These are phyloP conservation scores for Linyphia triangularis DNA, from an alignment of 2,888 invertebrate species.

Conservation along the genomic window DNA sequence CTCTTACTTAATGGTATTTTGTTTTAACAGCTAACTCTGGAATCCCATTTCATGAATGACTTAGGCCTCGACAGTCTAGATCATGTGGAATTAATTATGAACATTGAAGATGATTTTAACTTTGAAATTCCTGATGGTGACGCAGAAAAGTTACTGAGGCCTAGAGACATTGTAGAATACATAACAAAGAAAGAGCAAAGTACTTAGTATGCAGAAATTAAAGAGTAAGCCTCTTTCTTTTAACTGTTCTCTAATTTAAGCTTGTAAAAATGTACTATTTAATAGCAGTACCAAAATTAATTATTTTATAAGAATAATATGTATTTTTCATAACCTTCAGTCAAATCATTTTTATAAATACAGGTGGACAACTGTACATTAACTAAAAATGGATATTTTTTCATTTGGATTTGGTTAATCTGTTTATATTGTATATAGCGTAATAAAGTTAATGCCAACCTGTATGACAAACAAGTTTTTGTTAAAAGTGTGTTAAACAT, in stretches of 20 bases:
- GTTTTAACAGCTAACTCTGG: slow-evolving; percentile 88
- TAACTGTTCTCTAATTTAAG: neutral
- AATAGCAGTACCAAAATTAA: too few species aligned
- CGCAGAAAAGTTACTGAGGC: slow-evolving; percentile 94
- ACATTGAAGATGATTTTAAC: slow-evolving; percentile 99
- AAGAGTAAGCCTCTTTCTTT: neutral
- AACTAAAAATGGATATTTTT: too few species aligned
- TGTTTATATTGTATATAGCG: too few species aligned
- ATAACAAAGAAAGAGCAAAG: slow-evolving; percentile 80
- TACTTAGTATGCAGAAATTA: neutral
- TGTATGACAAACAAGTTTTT: too few species aligned
- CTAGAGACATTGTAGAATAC: slow-evolving; percentile 95
- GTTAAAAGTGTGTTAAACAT: too few species aligned
- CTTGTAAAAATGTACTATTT: too few species aligned
- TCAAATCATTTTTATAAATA: too few species aligned
- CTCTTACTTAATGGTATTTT: slow-evolving; percentile 73
- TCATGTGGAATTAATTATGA: slow-evolving; percentile 99
- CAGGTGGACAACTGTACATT: too few species aligned
- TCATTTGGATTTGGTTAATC: too few species aligned
- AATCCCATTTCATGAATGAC: slow-evolving; percentile 98
- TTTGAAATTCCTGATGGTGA: slow-evolving; percentile 99
- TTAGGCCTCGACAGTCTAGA: slow-evolving; percentile 98
- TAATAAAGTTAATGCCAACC: too few species aligned
- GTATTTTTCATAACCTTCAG: too few species aligned
- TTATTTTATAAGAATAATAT: neutral